Evolutionary conservation across 1,140 invertebrate species (phyloP).

Genomic region (Idris sp.): DNA sequence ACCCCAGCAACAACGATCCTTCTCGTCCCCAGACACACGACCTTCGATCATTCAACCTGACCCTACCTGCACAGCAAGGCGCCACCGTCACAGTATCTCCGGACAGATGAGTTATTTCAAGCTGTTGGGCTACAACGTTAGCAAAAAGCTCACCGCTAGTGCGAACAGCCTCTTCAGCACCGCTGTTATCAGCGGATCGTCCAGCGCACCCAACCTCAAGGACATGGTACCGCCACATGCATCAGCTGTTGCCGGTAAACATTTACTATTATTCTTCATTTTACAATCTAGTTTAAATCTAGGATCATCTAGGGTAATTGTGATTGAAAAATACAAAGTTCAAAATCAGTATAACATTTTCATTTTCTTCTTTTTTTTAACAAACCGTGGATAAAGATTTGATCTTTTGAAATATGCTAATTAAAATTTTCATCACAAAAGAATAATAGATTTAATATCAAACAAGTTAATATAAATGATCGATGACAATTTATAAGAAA

Average conservation of each 20-base stretch:
- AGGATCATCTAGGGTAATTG: no score
- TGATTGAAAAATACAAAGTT: no score
- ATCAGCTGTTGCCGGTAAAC: slow-evolving; percentile 84
- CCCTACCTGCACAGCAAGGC: slow-evolving; percentile 83
- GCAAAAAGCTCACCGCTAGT: slow-evolving; percentile 85
- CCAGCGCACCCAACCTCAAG: slow-evolving; percentile 92
- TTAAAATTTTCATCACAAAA: no score
- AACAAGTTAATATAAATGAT: no score
- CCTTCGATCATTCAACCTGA: slow-evolving; percentile 79
- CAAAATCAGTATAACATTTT: no score
- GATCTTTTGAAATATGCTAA: no score
- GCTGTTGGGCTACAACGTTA: slow-evolving; percentile 85
- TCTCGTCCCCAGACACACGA: slow-evolving; percentile 78
- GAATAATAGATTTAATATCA: no score
- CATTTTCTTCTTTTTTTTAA: no score
- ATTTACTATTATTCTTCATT: not conserved
- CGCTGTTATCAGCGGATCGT: slow-evolving; percentile 94
- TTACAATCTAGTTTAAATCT: no score
- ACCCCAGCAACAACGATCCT: slow-evolving; percentile 75
- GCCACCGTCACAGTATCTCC: slow-evolving; percentile 94
- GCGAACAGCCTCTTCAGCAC: slow-evolving; percentile 93
- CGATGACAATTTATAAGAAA: no score
- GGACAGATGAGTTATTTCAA: slow-evolving; percentile 95
- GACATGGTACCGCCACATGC: slow-evolving; percentile 88
- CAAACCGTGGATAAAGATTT: no score